Evolutionary conservation across 92 coral and sea anemone genomes (phyloP), one percentile per base, ranked within the genome.

Genomic region (Meandrina meandrites): DNA sequence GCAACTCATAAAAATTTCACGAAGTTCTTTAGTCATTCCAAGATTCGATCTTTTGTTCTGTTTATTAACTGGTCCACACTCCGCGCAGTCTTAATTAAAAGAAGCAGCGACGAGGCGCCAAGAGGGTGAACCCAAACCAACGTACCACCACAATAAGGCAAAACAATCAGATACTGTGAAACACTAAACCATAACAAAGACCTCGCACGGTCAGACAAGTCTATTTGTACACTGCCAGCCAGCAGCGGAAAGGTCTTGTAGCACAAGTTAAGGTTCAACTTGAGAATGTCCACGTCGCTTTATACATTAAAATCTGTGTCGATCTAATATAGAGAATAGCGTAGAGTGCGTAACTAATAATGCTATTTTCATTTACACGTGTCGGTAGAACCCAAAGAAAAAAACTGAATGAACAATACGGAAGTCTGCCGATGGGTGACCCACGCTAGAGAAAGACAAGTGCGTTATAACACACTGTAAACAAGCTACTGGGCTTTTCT

Each of bases 31-130:
- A 76, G 83, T 64, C 14, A 42, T 60, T 19, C 78, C 32, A 50
- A 40, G 69, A 37, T 84, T 76, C 82, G 76, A 85, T 34, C 82
- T 85, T 85, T 85, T 85, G 81, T 85, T 68, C 82, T 5, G 31
- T 85, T 77, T 79, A 85, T 85, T 76, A 84, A 85, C 88, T 64
- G 81, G 45, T 85, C 15, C 77, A 78, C 77, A 77, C 64, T 75
- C 50, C 1, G 3, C 82, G 82, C 16, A 30, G 62, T 64, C 88
- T 85, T 85, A 85, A 85, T 85, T 77, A 85, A 77, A 85, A 57
- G 76, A 85, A 48, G 42, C 62, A 66, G 76, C 76, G 62, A 18
- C 50, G 19, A 24, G 82, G 76, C 76, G 88, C 82, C 88, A n/a
- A 11, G 18, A 50, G 66, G 78, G 62, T 78, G 67, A 85, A 76